phyloP scores from a whole-genome alignment of 1,140 invertebrate genomes.

The Saccostrea cuccullata region DNA sequence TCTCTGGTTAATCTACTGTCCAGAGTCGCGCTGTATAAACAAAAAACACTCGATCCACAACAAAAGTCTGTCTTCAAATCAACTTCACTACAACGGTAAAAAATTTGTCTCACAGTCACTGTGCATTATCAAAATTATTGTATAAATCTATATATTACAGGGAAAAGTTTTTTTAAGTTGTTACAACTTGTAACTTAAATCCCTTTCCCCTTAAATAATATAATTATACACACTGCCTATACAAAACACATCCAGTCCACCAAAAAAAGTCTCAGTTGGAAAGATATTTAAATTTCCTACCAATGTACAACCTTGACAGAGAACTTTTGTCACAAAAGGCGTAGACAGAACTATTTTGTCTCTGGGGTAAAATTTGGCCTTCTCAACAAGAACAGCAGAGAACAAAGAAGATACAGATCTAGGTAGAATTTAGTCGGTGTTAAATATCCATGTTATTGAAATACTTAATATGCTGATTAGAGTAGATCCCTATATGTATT shows the following conservation, averaged over 20 bases:
- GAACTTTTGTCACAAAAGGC: neutral
- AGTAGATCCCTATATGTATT: neutral
- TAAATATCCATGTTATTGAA: neutral
- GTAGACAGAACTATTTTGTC: neutral
- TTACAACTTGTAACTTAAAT: too few relatives aligned
- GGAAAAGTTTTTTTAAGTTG: too few relatives aligned
- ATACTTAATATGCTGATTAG: neutral
- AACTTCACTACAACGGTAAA: neutral
- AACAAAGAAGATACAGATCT: neutral
- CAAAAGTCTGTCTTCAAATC: too few relatives aligned
- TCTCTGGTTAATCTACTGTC: neutral
- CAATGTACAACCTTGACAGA: neutral
- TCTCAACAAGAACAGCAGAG: neutral
- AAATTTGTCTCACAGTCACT: neutral
- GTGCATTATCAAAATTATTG: too few relatives aligned
- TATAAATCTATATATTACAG: too few relatives aligned
- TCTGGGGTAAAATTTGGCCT: neutral
- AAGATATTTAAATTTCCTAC: too few relatives aligned
- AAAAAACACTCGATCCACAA: neutral
- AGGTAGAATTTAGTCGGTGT: neutral
- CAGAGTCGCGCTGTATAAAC: neutral
- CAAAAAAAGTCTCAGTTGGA: too few relatives aligned
- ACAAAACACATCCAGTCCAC: too few relatives aligned
- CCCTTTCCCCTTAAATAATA: too few relatives aligned
- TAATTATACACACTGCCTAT: too few relatives aligned